Conservation (phyloP, 1,140 invertebrate species). For the Lepidostoma basale region DNA sequence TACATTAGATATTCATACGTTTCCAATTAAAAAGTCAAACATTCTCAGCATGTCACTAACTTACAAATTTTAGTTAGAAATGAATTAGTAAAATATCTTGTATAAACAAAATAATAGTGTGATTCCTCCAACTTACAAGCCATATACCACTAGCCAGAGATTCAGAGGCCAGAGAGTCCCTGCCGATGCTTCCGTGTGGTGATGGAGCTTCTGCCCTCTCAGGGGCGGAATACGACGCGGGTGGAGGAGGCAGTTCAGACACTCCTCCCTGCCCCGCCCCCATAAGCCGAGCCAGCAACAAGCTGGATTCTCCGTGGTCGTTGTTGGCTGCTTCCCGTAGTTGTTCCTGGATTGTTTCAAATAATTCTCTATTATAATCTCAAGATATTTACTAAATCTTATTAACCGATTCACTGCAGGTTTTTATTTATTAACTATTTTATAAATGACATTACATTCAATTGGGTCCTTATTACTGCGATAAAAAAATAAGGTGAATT, state of each 20-base stretch:
- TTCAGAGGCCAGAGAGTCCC: slow-evolving; percentile 45
- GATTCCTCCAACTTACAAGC: slow-evolving; percentile 47
- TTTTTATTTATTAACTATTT: no score
- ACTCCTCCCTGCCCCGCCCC: slow-evolving; percentile 8
- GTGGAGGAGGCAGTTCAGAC: slow-evolving; percentile 14
- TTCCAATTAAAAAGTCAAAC: no score
- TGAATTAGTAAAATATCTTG: slow-evolving; percentile 61
- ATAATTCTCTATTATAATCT: no score
- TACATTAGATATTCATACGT: no score
- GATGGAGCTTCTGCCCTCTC: slow-evolving; percentile 31
- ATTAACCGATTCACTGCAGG: no score
- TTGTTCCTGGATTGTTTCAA: slow-evolving; percentile 37
- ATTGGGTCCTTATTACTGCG: no score
- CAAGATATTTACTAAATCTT: no score
- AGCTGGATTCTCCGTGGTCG: slow-evolving; percentile 26
- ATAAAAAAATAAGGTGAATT: no score
- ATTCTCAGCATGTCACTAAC: no score
- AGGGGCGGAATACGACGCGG: slow-evolving; percentile 48
- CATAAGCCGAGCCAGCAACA: slow-evolving; percentile 40
- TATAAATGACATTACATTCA: no score
- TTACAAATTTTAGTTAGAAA: no score
- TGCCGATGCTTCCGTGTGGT: slow-evolving; percentile 37
- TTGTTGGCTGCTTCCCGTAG: slow-evolving; percentile 23
- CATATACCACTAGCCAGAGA: slow-evolving; percentile 49
- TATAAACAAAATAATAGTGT: slow-evolving; percentile 7